A percentile compares a stretch with the other conserved stretches of the same genome.
Evolutionary conservation across 2,113 vertebrate genomes (phyloP).

Genomic region (Neolamprologus longior): DNA sequence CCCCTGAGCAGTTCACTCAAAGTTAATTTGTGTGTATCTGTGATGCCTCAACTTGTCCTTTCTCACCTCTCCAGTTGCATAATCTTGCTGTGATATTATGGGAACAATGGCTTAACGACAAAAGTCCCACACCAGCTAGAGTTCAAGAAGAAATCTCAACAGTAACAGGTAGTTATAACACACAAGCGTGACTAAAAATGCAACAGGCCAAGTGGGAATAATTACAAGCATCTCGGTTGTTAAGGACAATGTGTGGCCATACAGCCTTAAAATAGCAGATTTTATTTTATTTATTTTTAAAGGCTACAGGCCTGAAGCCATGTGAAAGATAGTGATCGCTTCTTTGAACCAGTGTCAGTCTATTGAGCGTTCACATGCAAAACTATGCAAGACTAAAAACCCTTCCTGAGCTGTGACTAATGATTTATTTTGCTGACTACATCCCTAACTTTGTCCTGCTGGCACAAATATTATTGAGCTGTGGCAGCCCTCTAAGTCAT

Average conservation of each 20-base stretch:
- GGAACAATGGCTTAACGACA: background rate
- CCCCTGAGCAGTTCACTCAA: background rate
- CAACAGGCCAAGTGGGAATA: background rate
- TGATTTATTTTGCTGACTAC: background rate
- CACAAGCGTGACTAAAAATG: background rate
- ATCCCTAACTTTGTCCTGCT: background rate
- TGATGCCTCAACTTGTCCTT: background rate
- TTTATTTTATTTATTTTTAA: accelerated
- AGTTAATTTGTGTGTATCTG: background rate
- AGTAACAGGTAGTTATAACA: constrained; percentile 25
- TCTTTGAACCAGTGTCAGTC: background rate
- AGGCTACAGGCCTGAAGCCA: background rate
- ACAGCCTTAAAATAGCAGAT: accelerated
- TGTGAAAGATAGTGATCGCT: background rate
- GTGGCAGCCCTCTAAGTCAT: background rate
- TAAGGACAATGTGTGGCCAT: background rate
- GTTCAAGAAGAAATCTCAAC: background rate
- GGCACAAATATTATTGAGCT: background rate
- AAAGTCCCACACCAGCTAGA: background rate
- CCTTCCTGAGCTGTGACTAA: background rate
- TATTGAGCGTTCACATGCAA: background rate
- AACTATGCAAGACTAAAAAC: background rate
- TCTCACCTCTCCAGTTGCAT: background rate
- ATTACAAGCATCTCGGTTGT: background rate
- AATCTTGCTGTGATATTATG: background rate